Percentiles rank a stretch among this genome's conserved stretches.
These are phyloP conservation scores for Poeciliopsis turneri DNA, from an alignment of 2,797 vertebrate genomes.

Conservation along the genomic window DNA sequence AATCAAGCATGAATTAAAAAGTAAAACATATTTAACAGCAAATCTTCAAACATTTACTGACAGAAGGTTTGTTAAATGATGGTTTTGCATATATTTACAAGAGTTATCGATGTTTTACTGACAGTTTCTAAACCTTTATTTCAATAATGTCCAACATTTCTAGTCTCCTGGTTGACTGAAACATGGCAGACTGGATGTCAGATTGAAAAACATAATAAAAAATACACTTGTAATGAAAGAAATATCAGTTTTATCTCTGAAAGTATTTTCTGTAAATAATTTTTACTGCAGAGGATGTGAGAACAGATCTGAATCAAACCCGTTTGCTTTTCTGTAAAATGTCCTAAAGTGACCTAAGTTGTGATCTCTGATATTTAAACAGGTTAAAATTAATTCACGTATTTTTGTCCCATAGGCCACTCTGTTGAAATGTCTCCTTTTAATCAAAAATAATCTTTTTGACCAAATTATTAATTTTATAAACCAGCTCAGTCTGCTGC, in stretches of 20 bases:
- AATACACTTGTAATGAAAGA: not conserved
- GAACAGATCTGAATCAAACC: too few relatives aligned
- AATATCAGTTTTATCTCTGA: not conserved
- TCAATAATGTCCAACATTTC: too few relatives aligned
- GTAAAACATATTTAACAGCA: not conserved
- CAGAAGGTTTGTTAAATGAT: not conserved
- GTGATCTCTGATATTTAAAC: not conserved
- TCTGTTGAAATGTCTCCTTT: too few relatives aligned
- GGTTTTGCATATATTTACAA: too few relatives aligned
- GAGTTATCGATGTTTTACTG: too few relatives aligned
- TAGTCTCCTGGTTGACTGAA: too few relatives aligned
- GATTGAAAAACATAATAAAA: too few relatives aligned
- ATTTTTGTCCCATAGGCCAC: not conserved
- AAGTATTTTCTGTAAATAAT: not conserved
- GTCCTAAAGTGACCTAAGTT: too few relatives aligned
- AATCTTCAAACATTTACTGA: not conserved
- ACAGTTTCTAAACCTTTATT: too few relatives aligned
- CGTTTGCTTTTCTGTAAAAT: too few relatives aligned
- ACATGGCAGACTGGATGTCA: too few relatives aligned
- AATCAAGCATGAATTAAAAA: not conserved
- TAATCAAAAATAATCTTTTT: not conserved
- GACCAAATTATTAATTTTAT: not conserved
- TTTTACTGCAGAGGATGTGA: too few relatives aligned
- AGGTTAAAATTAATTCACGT: not conserved
- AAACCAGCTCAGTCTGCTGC: not conserved